Evolutionary conservation across 2,888 invertebrate genomes (phyloP), one percentile per base, ranked within the genome.

Genomic region (Sesamia inferens): DNA sequence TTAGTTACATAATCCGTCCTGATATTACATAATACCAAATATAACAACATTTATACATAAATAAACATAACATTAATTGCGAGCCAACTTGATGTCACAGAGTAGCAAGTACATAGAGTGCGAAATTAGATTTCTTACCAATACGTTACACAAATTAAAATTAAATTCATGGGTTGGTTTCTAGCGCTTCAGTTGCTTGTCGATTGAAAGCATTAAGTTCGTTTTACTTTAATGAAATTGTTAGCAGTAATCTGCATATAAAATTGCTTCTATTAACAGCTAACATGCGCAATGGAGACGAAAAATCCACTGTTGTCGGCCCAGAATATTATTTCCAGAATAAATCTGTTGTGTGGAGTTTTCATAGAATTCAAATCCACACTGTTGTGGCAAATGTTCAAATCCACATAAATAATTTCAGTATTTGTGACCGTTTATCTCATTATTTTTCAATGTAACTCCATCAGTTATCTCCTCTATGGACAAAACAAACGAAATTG

Each of bases 11-110:
- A 67, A 81, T 81, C 58, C 55, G n/a, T 14, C 63, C 59, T 44
- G 3, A 80, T 61, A 59, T 63, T 22, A 69, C 31, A 31, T 66
- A 42, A 75, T 76, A 59, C 58, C 7, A 39, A 42, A 76, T 44
- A 44, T 31, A 69, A 63, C 55, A 55, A 81, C 31, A 54, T 48
- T 47, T 10, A 22, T 48, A 65, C n/a, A 22, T 79, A 62, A 44
- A 71, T 72, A 65, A 79, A 79, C 64, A 61, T 72, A 55, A 55
- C 42, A 62, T 76, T 81, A 74, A 75, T 80, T 80, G 57, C 48
- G 42, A 70, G 59, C 22, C 31, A 59, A 68, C 22, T 42, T 58
- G 22, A 44, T 31, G 22, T 31, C 48, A 76, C n/a, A 22, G 75
- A 61, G 16, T 51, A 80, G 19, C 5, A 16, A 44, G n/a, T 11